Evolutionary conservation across 2,113 vertebrate genomes (phyloP).

Genomic region (Verasper variegatus): DNA sequence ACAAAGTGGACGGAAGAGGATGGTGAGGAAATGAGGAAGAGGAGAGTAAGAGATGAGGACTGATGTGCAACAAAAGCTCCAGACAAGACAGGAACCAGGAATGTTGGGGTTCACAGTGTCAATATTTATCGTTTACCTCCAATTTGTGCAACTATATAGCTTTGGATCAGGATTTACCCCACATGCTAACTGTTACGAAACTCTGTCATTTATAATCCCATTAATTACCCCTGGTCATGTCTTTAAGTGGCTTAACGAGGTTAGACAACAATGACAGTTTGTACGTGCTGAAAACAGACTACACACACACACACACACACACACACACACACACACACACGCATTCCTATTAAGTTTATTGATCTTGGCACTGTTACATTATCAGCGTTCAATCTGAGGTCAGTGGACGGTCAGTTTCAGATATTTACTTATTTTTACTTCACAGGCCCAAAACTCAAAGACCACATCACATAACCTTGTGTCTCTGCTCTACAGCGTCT

Average conservation of each 20-base stretch:
- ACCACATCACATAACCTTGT: background rate
- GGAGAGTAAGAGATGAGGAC: no score
- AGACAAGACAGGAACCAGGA: no score
- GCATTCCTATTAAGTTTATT: no score
- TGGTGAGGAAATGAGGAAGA: no score
- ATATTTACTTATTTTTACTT: background rate
- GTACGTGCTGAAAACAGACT: background rate
- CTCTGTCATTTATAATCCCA: slow-evolving; percentile 62
- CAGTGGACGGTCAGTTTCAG: background rate
- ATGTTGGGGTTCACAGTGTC: no score
- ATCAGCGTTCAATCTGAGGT: background rate
- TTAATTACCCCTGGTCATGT: slow-evolving; percentile 47
- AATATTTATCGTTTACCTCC: no score
- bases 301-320: no score
- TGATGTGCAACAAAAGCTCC: no score
- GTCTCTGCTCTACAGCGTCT: slow-evolving; percentile 39
- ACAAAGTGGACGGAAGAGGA: no score
- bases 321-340: background rate
- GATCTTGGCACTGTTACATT: no score
- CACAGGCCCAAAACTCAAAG: background rate
- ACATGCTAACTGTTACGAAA: slow-evolving; percentile 50
- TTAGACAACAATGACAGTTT: background rate
- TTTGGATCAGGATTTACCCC: no score
- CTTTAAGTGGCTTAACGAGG: slow-evolving; percentile 52
- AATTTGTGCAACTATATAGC: no score